These are phyloP conservation scores for Coccyzus lansbergi DNA, from an alignment of 2,797 vertebrate species.

Conservation along the genomic window DNA sequence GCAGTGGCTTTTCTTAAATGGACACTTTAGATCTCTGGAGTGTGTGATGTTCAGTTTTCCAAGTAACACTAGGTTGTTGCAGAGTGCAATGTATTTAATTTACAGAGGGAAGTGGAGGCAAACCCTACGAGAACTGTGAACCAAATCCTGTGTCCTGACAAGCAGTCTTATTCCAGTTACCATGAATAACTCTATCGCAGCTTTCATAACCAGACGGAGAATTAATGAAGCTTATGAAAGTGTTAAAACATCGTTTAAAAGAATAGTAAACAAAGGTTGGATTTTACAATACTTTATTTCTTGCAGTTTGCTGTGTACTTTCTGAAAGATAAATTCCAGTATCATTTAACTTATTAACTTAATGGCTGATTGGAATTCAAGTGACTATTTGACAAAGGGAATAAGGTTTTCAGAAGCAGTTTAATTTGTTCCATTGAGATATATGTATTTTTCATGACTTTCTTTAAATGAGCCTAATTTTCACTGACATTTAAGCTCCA, in stretches of 20 bases:
- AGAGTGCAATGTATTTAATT: background rate
- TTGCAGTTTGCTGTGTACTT: background rate
- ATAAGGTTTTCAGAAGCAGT: background rate
- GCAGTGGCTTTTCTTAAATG: background rate
- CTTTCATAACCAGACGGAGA: background rate
- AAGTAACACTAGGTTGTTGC: background rate
- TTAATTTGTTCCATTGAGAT: background rate
- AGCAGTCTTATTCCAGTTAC: background rate
- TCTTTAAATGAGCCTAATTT: background rate
- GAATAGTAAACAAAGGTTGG: background rate
- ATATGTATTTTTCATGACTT: background rate
- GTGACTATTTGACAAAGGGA: background rate
- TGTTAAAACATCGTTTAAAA: background rate
- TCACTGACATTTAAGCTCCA: background rate
- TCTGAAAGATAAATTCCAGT: background rate
- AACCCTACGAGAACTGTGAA: background rate
- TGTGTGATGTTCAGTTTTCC: background rate
- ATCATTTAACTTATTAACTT: background rate
- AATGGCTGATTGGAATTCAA: background rate
- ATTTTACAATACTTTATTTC: background rate
- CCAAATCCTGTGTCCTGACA: background rate
- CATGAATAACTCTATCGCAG: background rate
- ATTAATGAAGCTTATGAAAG: background rate
- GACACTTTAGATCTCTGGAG: background rate
- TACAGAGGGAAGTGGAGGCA: background rate